These are phyloP conservation scores for Listrodromus nycthemerus DNA, from an alignment of 2,888 invertebrate genomes.

Conservation along the genomic window DNA sequence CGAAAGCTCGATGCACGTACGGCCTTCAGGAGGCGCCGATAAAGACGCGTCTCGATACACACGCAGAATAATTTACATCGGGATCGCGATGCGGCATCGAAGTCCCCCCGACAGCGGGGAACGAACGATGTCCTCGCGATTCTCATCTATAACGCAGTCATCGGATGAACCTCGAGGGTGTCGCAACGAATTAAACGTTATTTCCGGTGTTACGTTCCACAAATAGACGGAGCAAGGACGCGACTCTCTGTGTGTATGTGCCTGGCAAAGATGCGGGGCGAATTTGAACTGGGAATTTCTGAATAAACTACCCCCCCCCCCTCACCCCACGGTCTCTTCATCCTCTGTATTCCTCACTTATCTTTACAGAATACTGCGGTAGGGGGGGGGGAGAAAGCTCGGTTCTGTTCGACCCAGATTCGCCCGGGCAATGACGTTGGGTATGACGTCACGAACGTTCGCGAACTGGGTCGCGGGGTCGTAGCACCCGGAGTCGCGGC, in stretches of 20 bases:
- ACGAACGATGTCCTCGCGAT: not conserved
- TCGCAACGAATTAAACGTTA: conserved; percentile 34
- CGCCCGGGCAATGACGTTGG: conserved; percentile 85
- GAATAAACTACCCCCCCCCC: conserved; percentile 84
- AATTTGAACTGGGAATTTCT: conserved; percentile 79
- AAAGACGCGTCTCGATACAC: not conserved
- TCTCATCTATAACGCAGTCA: conserved; percentile 27
- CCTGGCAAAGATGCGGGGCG: conserved; percentile 47
- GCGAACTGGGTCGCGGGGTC: conserved; percentile 82
- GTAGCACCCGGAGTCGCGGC: conserved; percentile 77
- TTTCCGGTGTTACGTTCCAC: conserved; percentile 18
- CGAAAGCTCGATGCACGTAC: conserved; percentile 15
- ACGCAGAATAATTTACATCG: conserved; percentile 10
- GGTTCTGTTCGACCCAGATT: conserved; percentile 89
- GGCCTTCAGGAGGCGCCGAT: conserved; percentile 25
- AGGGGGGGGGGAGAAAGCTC: conserved; percentile 85
- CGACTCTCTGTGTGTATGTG: not conserved
- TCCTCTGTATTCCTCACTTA: conserved; percentile 31
- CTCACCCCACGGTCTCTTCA: conserved; percentile 75
- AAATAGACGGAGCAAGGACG: conserved; percentile 17
- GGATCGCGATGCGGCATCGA: conserved; percentile 11
- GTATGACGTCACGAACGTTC: conserved; percentile 81
- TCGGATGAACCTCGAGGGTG: not conserved
- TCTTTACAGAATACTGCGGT: conserved; percentile 63
- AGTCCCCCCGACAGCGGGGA: not conserved